Evolutionary conservation across 2,888 invertebrate genomes (phyloP), one percentile per base, ranked within the genome.

Genomic region (Automeris io): DNA sequence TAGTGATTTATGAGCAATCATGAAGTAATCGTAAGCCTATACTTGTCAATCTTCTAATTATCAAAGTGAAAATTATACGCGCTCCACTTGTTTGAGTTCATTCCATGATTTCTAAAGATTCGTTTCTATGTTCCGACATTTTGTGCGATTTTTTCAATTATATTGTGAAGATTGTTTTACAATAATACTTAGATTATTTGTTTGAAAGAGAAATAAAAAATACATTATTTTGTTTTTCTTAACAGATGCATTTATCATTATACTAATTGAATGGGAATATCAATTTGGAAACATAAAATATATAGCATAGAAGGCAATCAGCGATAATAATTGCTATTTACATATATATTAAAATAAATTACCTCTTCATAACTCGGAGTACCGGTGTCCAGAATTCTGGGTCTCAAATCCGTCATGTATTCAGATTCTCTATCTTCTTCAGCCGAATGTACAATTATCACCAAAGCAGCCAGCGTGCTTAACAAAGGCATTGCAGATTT

Each of bases 391-490:
- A 70, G 47, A 35, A 55, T 46, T 42, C 76, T 64, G n/a, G 80
- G 70, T 39, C 71, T 61, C 45, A 76, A 34, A 22, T 70, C 76
- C 23, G 69, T 61, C 42, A 65, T 58, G 41, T 70, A 70, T n/a
- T 72, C 70, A 33, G 54, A 52, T 40, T 75, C 74, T 43, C 68
- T 56, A 26, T 78, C 73, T 46, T 83, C 83, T 47, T 86, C 83
- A 2, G 78, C 75, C 18, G 83, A 75, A 51, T 83, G 70, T 49
- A 79, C 86, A 47, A 86, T 80, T 45, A 86, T 82, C 56, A 86
- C 81, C 69, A 86, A 55, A 47, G 85, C 86, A 48, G 86, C 86
- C 57, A 86, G 58, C 61, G 81, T 85, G 64, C 82, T 81, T 59
- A 86, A 58, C 54, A 85, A 67, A 45, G 79, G 73, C 85, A 86